These are phyloP conservation scores for Lasioglossum vierecki DNA, from an alignment of 2,888 invertebrate species.

Conservation along the genomic window DNA sequence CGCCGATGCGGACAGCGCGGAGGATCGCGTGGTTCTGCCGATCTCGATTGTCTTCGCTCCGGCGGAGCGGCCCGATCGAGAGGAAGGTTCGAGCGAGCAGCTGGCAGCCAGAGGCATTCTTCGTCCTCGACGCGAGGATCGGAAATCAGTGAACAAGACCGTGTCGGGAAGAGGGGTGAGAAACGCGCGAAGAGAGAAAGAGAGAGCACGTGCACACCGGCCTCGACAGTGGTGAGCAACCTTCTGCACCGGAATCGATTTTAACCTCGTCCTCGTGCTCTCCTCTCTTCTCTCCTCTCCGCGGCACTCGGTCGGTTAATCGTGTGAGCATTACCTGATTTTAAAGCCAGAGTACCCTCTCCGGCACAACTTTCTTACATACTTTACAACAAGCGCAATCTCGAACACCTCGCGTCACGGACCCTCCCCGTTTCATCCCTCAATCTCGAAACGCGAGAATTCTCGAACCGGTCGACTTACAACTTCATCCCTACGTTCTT, in stretches of 20 bases:
- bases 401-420: neutral
- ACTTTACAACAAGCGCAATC: neutral
- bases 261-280: neutral
- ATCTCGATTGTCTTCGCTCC: conserved; percentile 14
- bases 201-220: conserved; percentile 48
- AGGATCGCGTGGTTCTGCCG: conserved; percentile 44
- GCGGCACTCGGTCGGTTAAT: neutral
- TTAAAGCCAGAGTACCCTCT: neutral
- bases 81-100: conserved; percentile 56
- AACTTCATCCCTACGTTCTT: neutral
- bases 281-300: neutral
- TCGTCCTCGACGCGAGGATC: conserved; percentile 47
- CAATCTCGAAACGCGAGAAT: neutral
- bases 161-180: conserved; percentile 34
- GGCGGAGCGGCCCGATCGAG: conserved; percentile 32
- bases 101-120: conserved; percentile 57
- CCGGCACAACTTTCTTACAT: neutral
- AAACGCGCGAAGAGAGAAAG: conserved; percentile 27
- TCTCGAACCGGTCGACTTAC: neutral
- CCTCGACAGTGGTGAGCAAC: conserved; percentile 38
- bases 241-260: conserved; percentile 29
- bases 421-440: neutral
- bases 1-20: conserved; percentile 20
- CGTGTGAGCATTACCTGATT: neutral
- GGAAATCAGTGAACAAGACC: conserved; percentile 56